Percentiles rank a stretch among this genome's conserved stretches.
These are phyloP conservation scores for Epinephelus moara DNA, from an alignment of 2,113 vertebrate species.

Conservation along the genomic window DNA sequence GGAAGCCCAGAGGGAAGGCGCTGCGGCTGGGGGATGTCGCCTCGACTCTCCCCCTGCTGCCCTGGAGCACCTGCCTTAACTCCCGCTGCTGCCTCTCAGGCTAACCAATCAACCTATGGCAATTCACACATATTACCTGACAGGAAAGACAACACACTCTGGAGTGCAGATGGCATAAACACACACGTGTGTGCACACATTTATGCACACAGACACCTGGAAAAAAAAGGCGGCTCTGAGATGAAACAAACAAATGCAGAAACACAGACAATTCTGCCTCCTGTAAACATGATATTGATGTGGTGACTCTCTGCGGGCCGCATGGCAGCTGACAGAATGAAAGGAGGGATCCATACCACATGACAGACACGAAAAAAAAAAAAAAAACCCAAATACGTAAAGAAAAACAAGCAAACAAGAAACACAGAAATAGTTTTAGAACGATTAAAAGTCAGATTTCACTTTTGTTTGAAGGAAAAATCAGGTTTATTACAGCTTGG, in stretches of 20 bases:
- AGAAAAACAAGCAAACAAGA: conserved; percentile 26
- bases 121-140: conserved; percentile 56
- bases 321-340: conserved; percentile 37
- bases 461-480: not conserved
- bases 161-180: conserved; percentile 16
- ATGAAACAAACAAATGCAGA: conserved; percentile 59
- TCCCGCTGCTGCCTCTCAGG: conserved; percentile 62
- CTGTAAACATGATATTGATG: conserved; percentile 55
- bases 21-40: conserved; percentile 48
- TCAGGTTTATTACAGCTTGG: not conserved
- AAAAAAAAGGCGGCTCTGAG: conserved; percentile 9
- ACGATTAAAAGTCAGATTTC: not conserved
- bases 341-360: conserved; percentile 27
- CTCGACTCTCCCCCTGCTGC: conserved; percentile 46
- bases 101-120: conserved; percentile 65
- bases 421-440: not conserved
- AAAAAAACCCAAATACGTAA: conserved; percentile 1
- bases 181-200: conserved; percentile 14
- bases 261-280: conserved; percentile 49
- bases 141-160: conserved; percentile 41
- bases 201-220: conserved; percentile 10
- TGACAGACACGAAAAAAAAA: conserved; percentile 17
- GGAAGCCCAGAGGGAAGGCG: conserved; percentile 65
- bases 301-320: conserved; percentile 33
- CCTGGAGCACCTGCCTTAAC: conserved; percentile 63